Percentiles rank a stretch among this genome's conserved stretches.
phyloP scores from a whole-genome alignment of 2,888 invertebrate genomes.

The Galeruca laticollis region DNA sequence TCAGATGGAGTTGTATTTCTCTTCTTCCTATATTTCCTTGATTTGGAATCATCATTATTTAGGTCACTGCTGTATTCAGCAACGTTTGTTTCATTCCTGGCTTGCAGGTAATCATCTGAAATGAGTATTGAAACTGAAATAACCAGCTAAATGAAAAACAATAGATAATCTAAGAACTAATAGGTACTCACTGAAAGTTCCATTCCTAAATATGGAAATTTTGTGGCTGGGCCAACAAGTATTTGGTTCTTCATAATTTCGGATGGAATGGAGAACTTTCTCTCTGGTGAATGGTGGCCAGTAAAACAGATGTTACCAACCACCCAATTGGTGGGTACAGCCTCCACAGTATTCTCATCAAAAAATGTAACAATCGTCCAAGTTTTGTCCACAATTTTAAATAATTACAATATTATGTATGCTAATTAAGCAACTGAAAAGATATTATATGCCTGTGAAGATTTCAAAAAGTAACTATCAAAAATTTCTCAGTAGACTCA shows the following conservation, averaged over 20 bases:
- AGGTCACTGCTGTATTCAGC: slow-evolving; percentile 16
- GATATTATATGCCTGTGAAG: not conserved
- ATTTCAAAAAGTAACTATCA: slow-evolving; percentile 2
- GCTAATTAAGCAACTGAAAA: not conserved
- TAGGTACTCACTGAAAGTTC: too few relatives aligned
- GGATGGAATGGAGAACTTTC: not conserved
- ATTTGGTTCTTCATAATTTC: too few relatives aligned
- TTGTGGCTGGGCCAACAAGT: too few relatives aligned
- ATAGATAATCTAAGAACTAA: not conserved
- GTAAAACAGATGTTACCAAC: slow-evolving; percentile 15
- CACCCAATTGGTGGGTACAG: too few relatives aligned
- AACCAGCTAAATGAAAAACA: not conserved
- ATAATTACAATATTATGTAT: not conserved
- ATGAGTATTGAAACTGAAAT: not conserved
- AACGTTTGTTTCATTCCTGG: slow-evolving; percentile 22
- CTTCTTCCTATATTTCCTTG: too few relatives aligned
- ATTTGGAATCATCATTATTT: too few relatives aligned
- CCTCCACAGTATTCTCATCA: slow-evolving; percentile 19
- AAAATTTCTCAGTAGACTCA: slow-evolving; percentile 17
- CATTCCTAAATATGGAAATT: too few relatives aligned
- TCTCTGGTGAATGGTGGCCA: slow-evolving; percentile 11
- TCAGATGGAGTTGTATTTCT: too few relatives aligned
- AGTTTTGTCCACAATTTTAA: slow-evolving; percentile 4
- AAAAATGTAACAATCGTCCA: slow-evolving; percentile 22
- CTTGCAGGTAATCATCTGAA: slow-evolving; percentile 24